Base-by-base conservation (phyloP, 2,113 vertebrate genomes). In the Puntigrus tetrazona region DNA sequence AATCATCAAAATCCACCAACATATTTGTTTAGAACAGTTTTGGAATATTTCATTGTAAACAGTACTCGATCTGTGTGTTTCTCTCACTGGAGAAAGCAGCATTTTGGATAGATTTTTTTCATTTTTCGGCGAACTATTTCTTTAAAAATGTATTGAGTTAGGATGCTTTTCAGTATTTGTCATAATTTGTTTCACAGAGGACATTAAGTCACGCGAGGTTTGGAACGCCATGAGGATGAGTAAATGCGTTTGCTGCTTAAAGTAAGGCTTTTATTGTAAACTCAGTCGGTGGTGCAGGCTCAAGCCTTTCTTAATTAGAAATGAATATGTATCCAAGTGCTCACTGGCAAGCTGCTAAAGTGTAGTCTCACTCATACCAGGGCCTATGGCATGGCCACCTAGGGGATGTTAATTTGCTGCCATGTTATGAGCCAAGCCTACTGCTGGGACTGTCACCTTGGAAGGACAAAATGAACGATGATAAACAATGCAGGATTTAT, bases 381-480 rank as follows among this genome's bases (percentile, higher is more conserved):
- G 81, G 73, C 70, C 22, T 52, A 81, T 61, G 76, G 83, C 86
- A 65, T 83, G 82, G 88, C 86, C 72, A 89, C 69, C 52, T 88
- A 86, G 69, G 86, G 74, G 90, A 88, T 90, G 90, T 91, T 94
- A 92, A 94, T 94, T 92, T 92, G 91, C 85, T 87, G 86, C 83
- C 82, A 50, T 83, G 76, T 85, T 81, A 81, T 0, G 84, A 89
- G 91, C 94, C 92, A 93, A 88, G 84, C 88, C 52, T 50, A 67
- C 88, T 80, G 83, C 90, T 85, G 90, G 86, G 89, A 38, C 86
- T 67, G 88, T 92, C 91, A 92, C 91, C 91, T 93, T 88, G 85
- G 88, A 93, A 90, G 91, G 90, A 93, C 90, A 84, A 80, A 87
- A 86, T 86, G 73, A 86, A 77, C 87, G 81, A 80, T 50, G 76